Base-by-base conservation (phyloP, 1,140 invertebrate species). In the Neotoxoptera formosana region DNA sequence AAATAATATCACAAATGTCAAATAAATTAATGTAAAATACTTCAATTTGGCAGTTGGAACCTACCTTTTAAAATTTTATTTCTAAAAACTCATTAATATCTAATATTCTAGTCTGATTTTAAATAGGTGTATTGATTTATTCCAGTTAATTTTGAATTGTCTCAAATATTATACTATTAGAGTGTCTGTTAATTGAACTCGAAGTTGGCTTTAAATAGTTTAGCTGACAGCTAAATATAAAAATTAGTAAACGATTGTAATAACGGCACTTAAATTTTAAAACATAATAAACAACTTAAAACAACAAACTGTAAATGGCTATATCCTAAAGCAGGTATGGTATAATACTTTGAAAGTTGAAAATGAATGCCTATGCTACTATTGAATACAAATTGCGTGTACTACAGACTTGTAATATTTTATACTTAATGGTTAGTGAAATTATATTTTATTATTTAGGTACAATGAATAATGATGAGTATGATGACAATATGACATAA, bases 391-490 rank as follows among this genome's bases (percentile, higher is more conserved):
- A n/a, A 76, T 76, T n/a, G 60, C 14, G 60, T 76, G 14, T n/a
- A 76, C 14, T n/a, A 7, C 30, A n/a, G 6, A n/a, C 60, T 14
- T 76, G 14, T 76, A 76, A 17, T 76, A n/a, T 41, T 83, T 83
- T 41, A 36, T 36, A 81, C n/a, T 81, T 81, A 36, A 81, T 81
- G n/a, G 7, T 36, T 67, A 36, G n/a, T 81, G 76, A 81, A 81
- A 36, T 67, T 67, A 81, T 34, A 81, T 34, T 81, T 21, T 81
- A 83, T 83, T 83, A 83, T 83, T 83, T 83, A 83, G 20, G 21
- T 83, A 83, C 21, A 83, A 83, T 83, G 81, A 83, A 41, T 83
- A 83, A 83, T 83, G 34, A 83, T 83, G 81, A 83, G 36, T 41
- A 83, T 41, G 20, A 83, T 23, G 81, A 83, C 34, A 83, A 83